Evolutionary conservation across 2,113 vertebrate species (phyloP).

Genomic region (Pseudorasbora parva): DNA sequence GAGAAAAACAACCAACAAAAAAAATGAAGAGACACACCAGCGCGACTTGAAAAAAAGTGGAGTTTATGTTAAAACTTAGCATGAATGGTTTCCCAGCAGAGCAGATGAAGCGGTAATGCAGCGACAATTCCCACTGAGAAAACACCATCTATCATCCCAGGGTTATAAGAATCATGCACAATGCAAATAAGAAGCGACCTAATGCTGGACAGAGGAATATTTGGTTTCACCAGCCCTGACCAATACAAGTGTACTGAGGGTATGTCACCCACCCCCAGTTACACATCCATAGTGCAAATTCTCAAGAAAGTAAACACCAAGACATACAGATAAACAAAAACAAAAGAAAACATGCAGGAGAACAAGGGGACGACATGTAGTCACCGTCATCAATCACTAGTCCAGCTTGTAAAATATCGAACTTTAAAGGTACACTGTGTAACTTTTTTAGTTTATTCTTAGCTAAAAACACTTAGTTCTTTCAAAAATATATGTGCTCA

Average conservation of each 20-base stretch:
- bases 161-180: conserved; percentile 8
- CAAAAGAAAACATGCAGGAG: conserved; percentile 30
- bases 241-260: background rate
- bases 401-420: background rate
- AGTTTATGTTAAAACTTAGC: background rate
- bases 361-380: background rate
- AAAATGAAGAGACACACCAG: conserved; percentile 5
- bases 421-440: no score
- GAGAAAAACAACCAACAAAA: conserved; percentile 44
- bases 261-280: background rate
- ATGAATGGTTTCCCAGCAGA: conserved; percentile 1
- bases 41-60: background rate
- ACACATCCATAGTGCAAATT: background rate
- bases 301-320: background rate
- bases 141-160: conserved; percentile 2
- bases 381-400: background rate
- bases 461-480: no score
- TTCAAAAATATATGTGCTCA: no score
- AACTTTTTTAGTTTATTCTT: no score
- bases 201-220: background rate
- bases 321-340: background rate
- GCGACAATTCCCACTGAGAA: background rate
- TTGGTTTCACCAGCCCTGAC: background rate
- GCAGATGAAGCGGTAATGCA: background rate
- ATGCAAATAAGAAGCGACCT: background rate